Conservation (phyloP, 2,797 vertebrate genomes). For the Paramormyrops hopkinsi region DNA sequence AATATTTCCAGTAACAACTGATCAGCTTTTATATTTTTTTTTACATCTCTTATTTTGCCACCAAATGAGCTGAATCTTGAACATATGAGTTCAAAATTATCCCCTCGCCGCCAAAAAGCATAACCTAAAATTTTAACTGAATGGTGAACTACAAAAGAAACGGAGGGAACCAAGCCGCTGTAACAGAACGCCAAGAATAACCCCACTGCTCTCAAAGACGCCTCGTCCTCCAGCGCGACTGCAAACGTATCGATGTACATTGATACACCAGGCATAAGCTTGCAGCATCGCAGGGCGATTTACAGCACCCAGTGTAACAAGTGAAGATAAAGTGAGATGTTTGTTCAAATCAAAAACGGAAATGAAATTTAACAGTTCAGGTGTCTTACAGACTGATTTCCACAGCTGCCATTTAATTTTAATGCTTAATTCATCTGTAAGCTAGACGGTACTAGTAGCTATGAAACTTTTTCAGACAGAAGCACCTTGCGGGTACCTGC, state of each 20-base stretch:
- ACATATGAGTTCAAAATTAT: not conserved
- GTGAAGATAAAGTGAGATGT: slow-evolving; percentile 1
- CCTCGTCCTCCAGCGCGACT: not conserved
- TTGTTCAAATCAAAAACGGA: not conserved
- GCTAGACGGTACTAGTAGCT: not conserved
- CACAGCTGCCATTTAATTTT: slow-evolving; percentile 25
- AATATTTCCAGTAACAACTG: not conserved
- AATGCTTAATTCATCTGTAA: slow-evolving; percentile 5
- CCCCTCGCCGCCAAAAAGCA: not conserved
- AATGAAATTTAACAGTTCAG: slow-evolving; percentile 4
- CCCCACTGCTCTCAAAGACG: not conserved
- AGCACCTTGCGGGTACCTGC: not conserved
- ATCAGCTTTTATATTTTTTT: not conserved
- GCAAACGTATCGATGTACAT: not conserved
- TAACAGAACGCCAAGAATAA: not conserved
- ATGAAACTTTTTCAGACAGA: not conserved
- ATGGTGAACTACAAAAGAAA: not conserved
- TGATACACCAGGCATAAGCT: slow-evolving; percentile 9
- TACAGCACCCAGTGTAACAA: slow-evolving; percentile 13
- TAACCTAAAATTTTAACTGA: not conserved
- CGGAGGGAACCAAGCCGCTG: not conserved
- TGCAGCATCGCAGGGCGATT: not conserved
- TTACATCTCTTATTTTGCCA: not conserved
- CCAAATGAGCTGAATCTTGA: not conserved
- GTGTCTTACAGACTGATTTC: not conserved